Evolutionary conservation across 2,113 vertebrate genomes (phyloP).

Genomic region (Tupaia tana): DNA sequence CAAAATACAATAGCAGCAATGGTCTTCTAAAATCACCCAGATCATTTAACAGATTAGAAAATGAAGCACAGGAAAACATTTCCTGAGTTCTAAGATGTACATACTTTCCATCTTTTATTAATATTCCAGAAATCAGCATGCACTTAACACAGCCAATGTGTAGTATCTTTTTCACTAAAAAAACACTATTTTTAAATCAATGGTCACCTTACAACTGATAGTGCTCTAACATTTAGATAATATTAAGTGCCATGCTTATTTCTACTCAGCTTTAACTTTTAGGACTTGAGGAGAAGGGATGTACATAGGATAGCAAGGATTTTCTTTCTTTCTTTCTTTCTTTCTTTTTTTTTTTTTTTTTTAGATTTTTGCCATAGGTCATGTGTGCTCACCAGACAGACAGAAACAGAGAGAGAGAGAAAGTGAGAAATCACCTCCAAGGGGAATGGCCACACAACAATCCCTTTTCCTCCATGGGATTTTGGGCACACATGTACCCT

Average conservation of each 20-base stretch:
- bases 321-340: too few relatives aligned
- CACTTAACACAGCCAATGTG: not conserved
- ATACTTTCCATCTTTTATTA: constrained; percentile 6
- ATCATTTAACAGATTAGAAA: constrained; percentile 5
- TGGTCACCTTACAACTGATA: not conserved
- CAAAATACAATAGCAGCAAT: not conserved
- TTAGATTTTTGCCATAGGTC: too few relatives aligned
- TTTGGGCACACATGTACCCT: too few relatives aligned
- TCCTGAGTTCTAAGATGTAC: constrained; percentile 8
- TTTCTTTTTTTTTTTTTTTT: too few relatives aligned
- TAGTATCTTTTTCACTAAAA: not conserved
- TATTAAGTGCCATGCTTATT: not conserved
- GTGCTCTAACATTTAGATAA: not conserved
- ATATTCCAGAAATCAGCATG: not conserved
- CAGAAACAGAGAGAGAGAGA: too few relatives aligned
- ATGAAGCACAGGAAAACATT: not conserved
- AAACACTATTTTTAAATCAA: constrained; percentile 35
- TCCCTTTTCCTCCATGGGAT: too few relatives aligned
- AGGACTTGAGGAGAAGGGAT: not conserved
- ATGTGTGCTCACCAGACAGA: too few relatives aligned
- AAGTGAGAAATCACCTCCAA: too few relatives aligned
- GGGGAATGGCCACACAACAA: too few relatives aligned
- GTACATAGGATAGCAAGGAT: not conserved
- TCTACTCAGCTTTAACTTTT: not conserved
- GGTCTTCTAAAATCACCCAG: constrained; percentile 4